Evolutionary conservation across 2,797 vertebrate genomes (phyloP).

Genomic region (Remorina albescens): DNA sequence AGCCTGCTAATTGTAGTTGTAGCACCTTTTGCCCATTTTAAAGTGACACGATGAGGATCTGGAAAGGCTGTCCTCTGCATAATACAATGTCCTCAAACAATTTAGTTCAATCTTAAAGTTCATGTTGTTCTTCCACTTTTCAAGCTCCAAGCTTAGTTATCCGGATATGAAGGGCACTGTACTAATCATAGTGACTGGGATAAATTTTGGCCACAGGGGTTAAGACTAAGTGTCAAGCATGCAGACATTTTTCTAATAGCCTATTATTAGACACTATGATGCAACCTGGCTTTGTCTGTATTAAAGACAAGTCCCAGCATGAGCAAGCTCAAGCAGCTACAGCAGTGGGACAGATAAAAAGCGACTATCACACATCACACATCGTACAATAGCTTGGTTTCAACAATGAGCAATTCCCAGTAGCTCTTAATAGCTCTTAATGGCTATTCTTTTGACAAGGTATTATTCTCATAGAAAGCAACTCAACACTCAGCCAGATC

Average conservation of each 20-base stretch:
- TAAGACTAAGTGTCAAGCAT: slow-evolving; percentile 63
- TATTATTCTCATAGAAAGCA: not conserved
- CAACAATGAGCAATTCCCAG: not conserved
- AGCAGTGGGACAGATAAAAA: slow-evolving; percentile 36
- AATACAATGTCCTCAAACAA: not conserved
- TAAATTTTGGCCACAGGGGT: slow-evolving; percentile 34
- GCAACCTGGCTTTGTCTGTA: slow-evolving; percentile 56
- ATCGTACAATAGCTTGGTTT: slow-evolving; percentile 13
- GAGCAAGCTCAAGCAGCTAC: slow-evolving; percentile 45
- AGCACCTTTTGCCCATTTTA: not conserved
- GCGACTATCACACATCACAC: not conserved
- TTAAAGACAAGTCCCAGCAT: slow-evolving; percentile 51
- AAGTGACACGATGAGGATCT: not conserved
- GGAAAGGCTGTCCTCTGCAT: not conserved
- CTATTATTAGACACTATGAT: slow-evolving; percentile 65
- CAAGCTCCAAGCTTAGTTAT: not conserved
- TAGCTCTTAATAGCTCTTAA: not conserved
- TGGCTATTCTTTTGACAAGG: slow-evolving; percentile 9
- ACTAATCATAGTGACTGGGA: slow-evolving; percentile 42
- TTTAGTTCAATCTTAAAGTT: not conserved
- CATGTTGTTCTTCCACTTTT: not conserved
- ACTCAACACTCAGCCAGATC: slow-evolving; percentile 26
- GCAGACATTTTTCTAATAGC: slow-evolving; percentile 59
- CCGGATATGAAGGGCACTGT: slow-evolving; percentile 34
- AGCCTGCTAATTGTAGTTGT: not conserved